A percentile compares a stretch with the other conserved stretches of the same genome.
phyloP scores from a whole-genome alignment of 2,113 vertebrate species.

The Cyphomyrus discorhynchus region DNA sequence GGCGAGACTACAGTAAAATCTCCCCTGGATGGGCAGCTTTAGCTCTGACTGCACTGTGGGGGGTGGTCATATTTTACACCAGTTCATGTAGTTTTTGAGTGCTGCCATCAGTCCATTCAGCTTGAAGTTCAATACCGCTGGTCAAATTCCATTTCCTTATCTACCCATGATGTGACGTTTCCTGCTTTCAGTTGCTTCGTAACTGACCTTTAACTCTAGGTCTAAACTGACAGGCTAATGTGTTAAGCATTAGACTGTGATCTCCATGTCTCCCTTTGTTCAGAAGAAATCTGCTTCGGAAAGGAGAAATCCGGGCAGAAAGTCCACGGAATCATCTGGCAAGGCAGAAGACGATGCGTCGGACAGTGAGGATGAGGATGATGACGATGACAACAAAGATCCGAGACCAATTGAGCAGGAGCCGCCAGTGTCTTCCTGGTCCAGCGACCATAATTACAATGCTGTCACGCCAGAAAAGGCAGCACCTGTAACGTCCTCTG shows the following conservation, averaged over 20 bases:
- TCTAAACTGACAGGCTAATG: no score
- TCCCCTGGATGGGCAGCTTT: background rate
- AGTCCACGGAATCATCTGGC: conserved; percentile 35
- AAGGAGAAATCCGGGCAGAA: conserved; percentile 51
- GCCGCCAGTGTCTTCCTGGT: conserved; percentile 84
- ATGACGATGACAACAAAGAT: conserved; percentile 42
- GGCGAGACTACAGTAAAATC: background rate
- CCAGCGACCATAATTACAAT: conserved; percentile 99
- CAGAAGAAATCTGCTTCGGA: conserved; percentile 61
- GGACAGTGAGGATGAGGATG: conserved; percentile 58
- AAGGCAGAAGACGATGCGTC: conserved; percentile 36
- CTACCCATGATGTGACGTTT: background rate
- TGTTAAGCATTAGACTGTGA: background rate
- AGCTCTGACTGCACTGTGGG: background rate
- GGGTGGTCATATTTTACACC: background rate
- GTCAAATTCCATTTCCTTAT: background rate
- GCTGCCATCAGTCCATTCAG: background rate
- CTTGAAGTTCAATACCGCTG: background rate
- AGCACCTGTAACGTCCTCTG: conserved; percentile 81
- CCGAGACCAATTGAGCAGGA: conserved; percentile 61
- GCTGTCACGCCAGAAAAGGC: conserved; percentile 96
- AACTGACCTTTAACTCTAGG: background rate
- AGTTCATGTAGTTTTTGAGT: background rate
- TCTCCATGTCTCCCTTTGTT: conserved; percentile 28
- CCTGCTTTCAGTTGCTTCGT: background rate